Base-by-base conservation (phyloP, 2,113 vertebrate species). In the Phocoena sinus region DNA sequence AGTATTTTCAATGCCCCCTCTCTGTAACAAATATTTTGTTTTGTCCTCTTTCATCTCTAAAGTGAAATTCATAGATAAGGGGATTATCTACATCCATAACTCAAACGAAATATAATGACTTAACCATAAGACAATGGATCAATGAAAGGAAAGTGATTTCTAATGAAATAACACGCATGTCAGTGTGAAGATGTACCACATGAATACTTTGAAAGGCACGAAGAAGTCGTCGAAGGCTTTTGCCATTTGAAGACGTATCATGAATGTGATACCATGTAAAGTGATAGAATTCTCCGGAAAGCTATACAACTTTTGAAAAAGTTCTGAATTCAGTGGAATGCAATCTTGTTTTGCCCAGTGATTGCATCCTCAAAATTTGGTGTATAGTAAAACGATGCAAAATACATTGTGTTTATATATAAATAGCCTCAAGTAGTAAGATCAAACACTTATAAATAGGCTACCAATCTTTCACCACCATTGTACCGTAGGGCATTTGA, bases 21-120 rank as follows among this genome's bases (percentile, higher is more conserved):
- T 71, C n/a, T 33, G 67, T 65, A 31, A 58, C 14, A 84, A 71
- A 25, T 50, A 80, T 10, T 79, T 21, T 81, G 58, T 81, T 70
- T 63, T 71, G 62, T 36, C 70, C 63, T 92, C 73, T 67, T 90
- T 74, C 50, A 33, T 81, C 65, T 90, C 65, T 60, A n/a, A 60
- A 65, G 67, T 58, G 86, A 89, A 93, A 67, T 73, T 50, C 73
- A 25, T 80, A 65, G 71, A n/a, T 73, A 63, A 73, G 33, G 53
- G 26, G 77, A 95, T 95, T 85, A 84, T 84, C 77, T 80, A 26
- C 31, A 89, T 65, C n/a, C 89, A 80, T 60, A 65, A 95, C 93
- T 68, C 63, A 84, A 73, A 73, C 56, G 79, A 71, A 92, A 79
- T 65, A 65, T 12, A 65, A 92, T 71, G 65, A 70, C 25, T 38